These are phyloP conservation scores for Sisyra terminalis DNA, from an alignment of 2,888 invertebrate species.

Conservation along the genomic window DNA sequence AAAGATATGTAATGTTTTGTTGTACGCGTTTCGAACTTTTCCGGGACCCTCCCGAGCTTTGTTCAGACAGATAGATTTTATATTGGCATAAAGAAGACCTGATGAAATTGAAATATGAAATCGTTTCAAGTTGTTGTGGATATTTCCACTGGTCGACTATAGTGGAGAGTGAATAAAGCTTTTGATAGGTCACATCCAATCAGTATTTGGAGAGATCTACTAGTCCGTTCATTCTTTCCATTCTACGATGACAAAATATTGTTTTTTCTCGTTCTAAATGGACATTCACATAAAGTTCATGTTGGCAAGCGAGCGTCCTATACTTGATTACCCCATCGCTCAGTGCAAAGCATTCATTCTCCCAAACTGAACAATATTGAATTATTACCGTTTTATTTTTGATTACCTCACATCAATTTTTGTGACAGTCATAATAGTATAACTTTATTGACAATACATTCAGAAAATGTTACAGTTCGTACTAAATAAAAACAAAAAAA, in stretches of 20 bases:
- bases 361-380: not conserved
- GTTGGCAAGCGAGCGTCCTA: not conserved
- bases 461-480: too few relatives aligned
- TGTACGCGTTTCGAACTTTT: not conserved
- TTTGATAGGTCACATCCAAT: constrained; percentile 27
- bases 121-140: constrained; percentile 10
- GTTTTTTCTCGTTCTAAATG: constrained; percentile 18
- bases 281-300: constrained; percentile 9
- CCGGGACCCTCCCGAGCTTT: not conserved
- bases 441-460: constrained; percentile 1
- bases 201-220: constrained; percentile 26
- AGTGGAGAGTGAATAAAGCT: constrained; percentile 21
- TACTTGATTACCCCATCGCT: not conserved
- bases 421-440: constrained; percentile 4
- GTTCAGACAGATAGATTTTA: constrained; percentile 20
- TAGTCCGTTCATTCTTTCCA: constrained; percentile 9
- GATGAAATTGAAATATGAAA: not conserved
- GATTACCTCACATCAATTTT: constrained; percentile 3
- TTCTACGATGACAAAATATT: constrained; percentile 17
- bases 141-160: constrained; percentile 16
- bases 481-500: too few relatives aligned
- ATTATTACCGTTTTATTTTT: constrained; percentile 3
- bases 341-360: not conserved
- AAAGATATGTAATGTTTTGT: constrained; percentile 30
- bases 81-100: constrained; percentile 16